Conservation (phyloP, 2,888 invertebrate species). For the Megastigmus dorsalis region DNA sequence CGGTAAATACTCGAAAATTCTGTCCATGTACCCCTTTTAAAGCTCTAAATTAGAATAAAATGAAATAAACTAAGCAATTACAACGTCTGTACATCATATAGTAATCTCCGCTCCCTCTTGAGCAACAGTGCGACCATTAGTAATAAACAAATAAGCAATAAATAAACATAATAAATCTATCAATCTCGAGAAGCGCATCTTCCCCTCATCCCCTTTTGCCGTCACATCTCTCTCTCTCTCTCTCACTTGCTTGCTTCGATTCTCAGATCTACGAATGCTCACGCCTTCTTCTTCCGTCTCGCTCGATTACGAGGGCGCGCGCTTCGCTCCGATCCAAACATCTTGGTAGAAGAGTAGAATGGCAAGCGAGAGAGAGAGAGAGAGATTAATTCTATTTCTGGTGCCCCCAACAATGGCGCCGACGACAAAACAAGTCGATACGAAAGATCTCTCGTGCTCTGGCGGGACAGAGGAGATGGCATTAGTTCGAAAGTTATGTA, state of each 20-base stretch:
- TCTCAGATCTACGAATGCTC: background rate
- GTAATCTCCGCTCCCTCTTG: background rate
- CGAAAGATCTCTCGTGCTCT: conserved; percentile 38
- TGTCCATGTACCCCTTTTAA: too few species aligned
- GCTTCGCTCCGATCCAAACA: background rate
- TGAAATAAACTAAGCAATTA: too few species aligned
- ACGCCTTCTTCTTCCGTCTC: background rate
- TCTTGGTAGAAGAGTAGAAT: conserved; percentile 1
- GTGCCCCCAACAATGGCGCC: conserved; percentile 57
- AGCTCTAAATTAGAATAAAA: too few species aligned
- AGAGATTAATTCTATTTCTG: conserved; percentile 59
- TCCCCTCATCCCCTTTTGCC: too few species aligned
- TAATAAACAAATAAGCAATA: conserved; percentile 8
- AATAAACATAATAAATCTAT: conserved; percentile 17
- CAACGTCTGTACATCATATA: too few species aligned
- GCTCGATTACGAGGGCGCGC: conserved; percentile 6
- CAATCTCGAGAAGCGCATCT: too few species aligned
- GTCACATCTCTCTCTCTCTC: background rate
- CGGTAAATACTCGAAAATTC: too few species aligned
- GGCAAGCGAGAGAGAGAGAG: background rate
- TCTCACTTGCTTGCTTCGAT: background rate
- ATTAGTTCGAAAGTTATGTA: conserved; percentile 22
- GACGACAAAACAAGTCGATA: conserved; percentile 58
- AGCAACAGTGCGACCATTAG: background rate
- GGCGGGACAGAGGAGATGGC: background rate